These are phyloP conservation scores for Aricia artaxerxes DNA, from an alignment of 2,888 invertebrate genomes.

Conservation along the genomic window DNA sequence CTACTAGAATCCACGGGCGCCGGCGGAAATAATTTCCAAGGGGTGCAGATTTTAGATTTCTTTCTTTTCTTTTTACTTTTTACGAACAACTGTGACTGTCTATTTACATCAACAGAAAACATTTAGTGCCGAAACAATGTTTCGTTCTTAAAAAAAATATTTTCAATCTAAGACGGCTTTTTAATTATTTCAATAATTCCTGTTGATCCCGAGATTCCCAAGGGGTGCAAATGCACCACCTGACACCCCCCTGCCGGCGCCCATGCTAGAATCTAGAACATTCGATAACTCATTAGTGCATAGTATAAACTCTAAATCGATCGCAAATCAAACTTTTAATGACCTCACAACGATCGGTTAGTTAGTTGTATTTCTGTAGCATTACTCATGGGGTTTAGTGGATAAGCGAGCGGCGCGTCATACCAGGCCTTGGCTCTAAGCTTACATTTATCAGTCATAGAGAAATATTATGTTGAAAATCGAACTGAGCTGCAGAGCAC, in stretches of 20 bases:
- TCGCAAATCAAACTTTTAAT: not conserved
- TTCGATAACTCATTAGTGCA: not conserved
- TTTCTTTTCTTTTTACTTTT: too few species aligned
- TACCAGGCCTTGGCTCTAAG: slow-evolving; percentile 42
- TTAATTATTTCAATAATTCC: too few species aligned
- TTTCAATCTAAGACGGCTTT: too few species aligned
- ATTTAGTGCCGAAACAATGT: too few species aligned
- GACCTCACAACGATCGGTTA: slow-evolving; percentile 33
- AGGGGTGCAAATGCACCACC: too few species aligned
- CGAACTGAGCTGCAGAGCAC: not conserved
- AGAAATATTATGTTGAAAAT: slow-evolving; percentile 9
- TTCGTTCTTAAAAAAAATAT: too few species aligned
- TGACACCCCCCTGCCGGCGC: too few species aligned
- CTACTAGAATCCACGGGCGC: not conserved
- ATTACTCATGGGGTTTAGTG: slow-evolving; percentile 45
- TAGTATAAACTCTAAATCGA: not conserved
- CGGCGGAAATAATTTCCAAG: too few species aligned
- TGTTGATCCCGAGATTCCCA: too few species aligned
- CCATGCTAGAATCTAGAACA: not conserved
- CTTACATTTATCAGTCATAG: slow-evolving; percentile 15
- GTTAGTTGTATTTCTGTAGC: slow-evolving; percentile 43
- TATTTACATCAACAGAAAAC: too few species aligned
- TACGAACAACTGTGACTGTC: too few species aligned
- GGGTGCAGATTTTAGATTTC: too few species aligned
- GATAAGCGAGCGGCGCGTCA: slow-evolving; percentile 39